Evolutionary conservation across 2,113 vertebrate species (phyloP).

Genomic region (Eudorcas thomsonii): DNA sequence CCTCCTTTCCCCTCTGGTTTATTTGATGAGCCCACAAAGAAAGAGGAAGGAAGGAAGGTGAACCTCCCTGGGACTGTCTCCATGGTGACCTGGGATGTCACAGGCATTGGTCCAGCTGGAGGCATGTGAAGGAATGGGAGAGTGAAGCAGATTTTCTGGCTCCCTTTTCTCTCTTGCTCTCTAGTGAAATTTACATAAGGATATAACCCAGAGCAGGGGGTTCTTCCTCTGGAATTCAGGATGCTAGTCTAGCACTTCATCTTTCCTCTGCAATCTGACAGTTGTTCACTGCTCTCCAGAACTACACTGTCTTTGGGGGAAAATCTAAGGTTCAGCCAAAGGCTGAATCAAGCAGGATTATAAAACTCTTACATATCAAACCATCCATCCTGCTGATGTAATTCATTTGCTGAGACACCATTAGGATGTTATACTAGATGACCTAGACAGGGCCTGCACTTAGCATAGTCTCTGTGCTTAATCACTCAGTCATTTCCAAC

Average conservation of each 20-base stretch:
- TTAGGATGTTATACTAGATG: not conserved
- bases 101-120: not conserved
- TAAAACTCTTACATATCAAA: not conserved
- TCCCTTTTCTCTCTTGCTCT: not conserved
- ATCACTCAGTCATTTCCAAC: not conserved
- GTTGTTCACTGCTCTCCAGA: not conserved
- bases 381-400: not conserved
- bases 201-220: not conserved
- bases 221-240: not conserved
- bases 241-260: not conserved
- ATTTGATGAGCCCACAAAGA: not conserved
- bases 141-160: not conserved
- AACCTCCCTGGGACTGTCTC: not conserved
- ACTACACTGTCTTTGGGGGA: not conserved
- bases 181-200: fast-evolving
- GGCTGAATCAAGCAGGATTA: not conserved
- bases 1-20: not conserved
- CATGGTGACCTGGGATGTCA: not conserved
- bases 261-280: not conserved
- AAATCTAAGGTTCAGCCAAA: slow-evolving; percentile 62
- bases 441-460: not conserved
- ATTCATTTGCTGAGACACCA: not conserved
- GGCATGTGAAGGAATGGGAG: not conserved
- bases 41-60: not conserved
- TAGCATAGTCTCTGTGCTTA: not conserved